phyloP scores from a whole-genome alignment of 2,888 invertebrate genomes.

The Barypeithes pellucidus region DNA sequence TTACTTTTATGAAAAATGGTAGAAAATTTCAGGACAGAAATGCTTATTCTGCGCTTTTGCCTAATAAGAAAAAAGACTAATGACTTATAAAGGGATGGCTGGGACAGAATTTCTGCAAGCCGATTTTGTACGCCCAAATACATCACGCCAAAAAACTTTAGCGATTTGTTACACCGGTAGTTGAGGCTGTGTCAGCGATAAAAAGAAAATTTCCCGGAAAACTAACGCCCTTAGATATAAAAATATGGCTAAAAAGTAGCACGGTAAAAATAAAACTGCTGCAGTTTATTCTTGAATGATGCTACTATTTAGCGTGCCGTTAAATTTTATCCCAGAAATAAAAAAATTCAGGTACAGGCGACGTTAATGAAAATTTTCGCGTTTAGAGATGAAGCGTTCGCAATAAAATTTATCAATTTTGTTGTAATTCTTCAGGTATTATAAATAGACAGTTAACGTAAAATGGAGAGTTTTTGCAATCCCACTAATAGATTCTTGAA shows the following conservation, averaged over 20 bases:
- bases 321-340: neutral
- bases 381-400: neutral
- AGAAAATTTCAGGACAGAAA: slow-evolving; percentile 33
- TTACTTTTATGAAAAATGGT: slow-evolving; percentile 41
- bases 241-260: slow-evolving; percentile 40
- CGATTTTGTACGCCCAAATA: slow-evolving; percentile 51
- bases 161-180: slow-evolving; percentile 54
- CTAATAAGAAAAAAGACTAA: slow-evolving; percentile 53
- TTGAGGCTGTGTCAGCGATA: slow-evolving; percentile 53
- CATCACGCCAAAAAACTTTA: slow-evolving; percentile 51
- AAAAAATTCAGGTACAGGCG: neutral
- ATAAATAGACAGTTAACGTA: too few relatives aligned
- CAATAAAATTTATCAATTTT: neutral
- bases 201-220: slow-evolving; percentile 48
- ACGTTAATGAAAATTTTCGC: neutral
- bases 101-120: slow-evolving; percentile 50
- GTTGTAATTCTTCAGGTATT: neutral
- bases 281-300: slow-evolving; percentile 30
- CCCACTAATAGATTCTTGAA: too few relatives aligned
- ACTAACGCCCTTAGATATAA: slow-evolving; percentile 46
- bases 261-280: slow-evolving; percentile 26
- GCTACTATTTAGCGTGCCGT: neutral
- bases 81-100: slow-evolving; percentile 50
- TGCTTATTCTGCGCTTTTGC: slow-evolving; percentile 48
- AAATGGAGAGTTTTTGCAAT: too few relatives aligned